phyloP scores from a whole-genome alignment of 2,113 vertebrate genomes.

The Girardinichthys multiradiatus region DNA sequence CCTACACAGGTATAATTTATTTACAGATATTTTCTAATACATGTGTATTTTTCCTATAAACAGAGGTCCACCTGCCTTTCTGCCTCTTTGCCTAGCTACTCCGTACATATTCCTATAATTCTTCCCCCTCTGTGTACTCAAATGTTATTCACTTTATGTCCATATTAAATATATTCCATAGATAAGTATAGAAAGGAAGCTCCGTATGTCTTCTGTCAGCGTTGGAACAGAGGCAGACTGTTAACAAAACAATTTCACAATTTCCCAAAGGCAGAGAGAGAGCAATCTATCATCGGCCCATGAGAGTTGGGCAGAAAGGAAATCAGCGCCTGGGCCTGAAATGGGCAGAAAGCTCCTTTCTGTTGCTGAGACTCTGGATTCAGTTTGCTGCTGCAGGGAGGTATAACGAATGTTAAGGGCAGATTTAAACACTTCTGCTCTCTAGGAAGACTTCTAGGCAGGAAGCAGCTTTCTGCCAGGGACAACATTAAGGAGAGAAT shows the following conservation, averaged over 20 bases:
- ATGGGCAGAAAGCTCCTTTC: constrained; percentile 47
- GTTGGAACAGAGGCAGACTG: constrained; percentile 55
- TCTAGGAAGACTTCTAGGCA: constrained; percentile 26
- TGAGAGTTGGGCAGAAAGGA: constrained; percentile 36
- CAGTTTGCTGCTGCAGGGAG: constrained; percentile 40
- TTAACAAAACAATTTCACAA: constrained; percentile 80
- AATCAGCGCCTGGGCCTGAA: constrained; percentile 8
- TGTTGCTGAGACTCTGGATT: constrained; percentile 49
- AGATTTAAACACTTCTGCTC: constrained; percentile 36
- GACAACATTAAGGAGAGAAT: constrained; percentile 17
- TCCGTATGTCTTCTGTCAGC: constrained; percentile 53
- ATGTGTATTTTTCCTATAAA: not conserved
- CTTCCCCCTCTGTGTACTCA: constrained; percentile 21
- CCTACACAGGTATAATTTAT: not conserved
- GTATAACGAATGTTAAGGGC: constrained; percentile 10
- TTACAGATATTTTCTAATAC: not conserved
- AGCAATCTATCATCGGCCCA: constrained; percentile 73
- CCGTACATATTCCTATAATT: not conserved
- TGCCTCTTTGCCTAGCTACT: not conserved
- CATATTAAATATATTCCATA: constrained; percentile 29
- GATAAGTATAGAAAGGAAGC: constrained; percentile 53
- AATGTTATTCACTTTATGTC: constrained; percentile 30
- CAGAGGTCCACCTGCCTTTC: not conserved
- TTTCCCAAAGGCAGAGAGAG: constrained; percentile 68
- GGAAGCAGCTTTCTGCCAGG: not conserved